Base-by-base conservation (phyloP, 1,140 invertebrate genomes). In the Belonocnema kinseyi region DNA sequence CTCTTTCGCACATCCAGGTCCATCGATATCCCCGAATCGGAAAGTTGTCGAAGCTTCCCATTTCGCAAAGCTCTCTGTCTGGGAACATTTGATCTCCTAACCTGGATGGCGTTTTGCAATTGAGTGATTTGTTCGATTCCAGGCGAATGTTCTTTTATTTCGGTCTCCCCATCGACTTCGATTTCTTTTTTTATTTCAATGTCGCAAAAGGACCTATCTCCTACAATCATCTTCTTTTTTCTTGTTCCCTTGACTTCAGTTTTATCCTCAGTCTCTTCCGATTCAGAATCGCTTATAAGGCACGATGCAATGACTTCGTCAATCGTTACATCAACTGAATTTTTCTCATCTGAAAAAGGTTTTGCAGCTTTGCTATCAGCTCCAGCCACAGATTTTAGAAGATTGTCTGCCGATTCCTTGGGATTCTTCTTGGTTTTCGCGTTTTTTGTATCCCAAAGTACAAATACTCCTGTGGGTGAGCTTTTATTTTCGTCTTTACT, bases 1-100 rank as follows among this genome's bases (percentile, higher is more conserved):
- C 92, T 79, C 77, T 92, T 93, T 79, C 92, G 93, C 21, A 86
- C 83, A 7, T 93, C 92, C 75, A 92, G 89, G 61, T 89, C 84
- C 71, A 82, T 80, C 46, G 91, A 91, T 61, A 87, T 82, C 33
- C 80, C 85, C 3, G 87, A 86, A 72, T 91, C 90, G 76, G 93
- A 93, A 21, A 93, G 87, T 79, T 92, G 92, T 21, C 93, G 83
- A 51, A 94, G 92, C 84, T 94, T 95, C 0, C 94, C 94, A 85
- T 94, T 95, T 72, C 94, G 90, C 56, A 95, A 89, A 70, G 93
- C 93, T 75, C 94, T 92, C 73, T 88, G 86, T 6, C 84, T 83
- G 1, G 76, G 74, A n/a, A 78, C 70, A 46, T 72, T 74, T 56
- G 79, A 50, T 86, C 87, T 50, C 83, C 85, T 79, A 80, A 70